Evolutionary conservation across 2,113 vertebrate genomes (phyloP).

Genomic region (Pteropus alecto): DNA sequence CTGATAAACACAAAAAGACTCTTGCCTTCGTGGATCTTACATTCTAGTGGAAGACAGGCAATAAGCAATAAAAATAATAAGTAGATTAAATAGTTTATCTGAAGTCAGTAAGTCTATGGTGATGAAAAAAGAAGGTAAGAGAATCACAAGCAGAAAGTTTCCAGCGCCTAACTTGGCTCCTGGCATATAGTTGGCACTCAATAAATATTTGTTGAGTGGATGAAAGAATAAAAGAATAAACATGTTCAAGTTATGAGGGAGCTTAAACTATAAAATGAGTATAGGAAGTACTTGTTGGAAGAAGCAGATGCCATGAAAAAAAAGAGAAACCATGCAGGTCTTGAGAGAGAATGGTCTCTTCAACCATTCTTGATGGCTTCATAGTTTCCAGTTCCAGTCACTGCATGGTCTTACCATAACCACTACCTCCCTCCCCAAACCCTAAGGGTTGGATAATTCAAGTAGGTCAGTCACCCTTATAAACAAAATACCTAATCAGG

Average conservation of each 20-base stretch:
- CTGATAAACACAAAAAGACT: not conserved
- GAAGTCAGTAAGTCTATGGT: not conserved
- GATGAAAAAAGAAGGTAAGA: not conserved
- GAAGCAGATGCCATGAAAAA: not conserved
- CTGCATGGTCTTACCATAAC: not conserved
- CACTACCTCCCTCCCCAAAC: not conserved
- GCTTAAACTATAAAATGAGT: constrained; percentile 36
- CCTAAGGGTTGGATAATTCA: not conserved
- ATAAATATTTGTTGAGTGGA: constrained; percentile 12
- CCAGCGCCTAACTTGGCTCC: not conserved
- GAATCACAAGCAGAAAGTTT: not conserved
- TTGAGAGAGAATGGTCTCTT: not conserved
- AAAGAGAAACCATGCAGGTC: not conserved
- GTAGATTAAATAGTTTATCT: not conserved
- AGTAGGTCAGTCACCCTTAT: not conserved
- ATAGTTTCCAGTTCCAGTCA: not conserved
- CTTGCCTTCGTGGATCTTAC: not conserved
- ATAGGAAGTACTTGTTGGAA: not conserved
- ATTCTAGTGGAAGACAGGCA: not conserved
- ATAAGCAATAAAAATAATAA: constrained; percentile 17
- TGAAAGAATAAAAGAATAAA: constrained; percentile 5
- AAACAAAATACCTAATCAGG: not conserved
- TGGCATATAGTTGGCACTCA: not conserved
- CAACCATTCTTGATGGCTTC: not conserved
- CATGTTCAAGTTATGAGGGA: not conserved